phyloP scores from a whole-genome alignment of 2,888 invertebrate species.

The Erpobdella octoculata region DNA sequence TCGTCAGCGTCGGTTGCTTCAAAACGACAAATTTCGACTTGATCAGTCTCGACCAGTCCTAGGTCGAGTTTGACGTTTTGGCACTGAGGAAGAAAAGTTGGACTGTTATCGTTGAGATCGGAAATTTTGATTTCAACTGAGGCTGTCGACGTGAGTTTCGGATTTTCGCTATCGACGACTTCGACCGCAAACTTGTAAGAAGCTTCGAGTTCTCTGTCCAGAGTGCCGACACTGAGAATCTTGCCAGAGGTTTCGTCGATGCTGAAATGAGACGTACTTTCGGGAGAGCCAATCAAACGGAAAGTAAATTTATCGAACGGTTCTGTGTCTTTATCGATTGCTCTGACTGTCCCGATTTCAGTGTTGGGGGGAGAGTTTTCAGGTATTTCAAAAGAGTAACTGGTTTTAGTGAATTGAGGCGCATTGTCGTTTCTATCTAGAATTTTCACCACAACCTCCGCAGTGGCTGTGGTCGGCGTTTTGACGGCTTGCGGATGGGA shows the following conservation, averaged over 20 bases:
- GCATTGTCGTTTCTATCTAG: conserved; percentile 35
- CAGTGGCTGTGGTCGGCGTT: conserved; percentile 18
- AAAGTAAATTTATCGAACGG: neutral
- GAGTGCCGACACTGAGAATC: neutral
- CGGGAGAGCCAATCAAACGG: neutral
- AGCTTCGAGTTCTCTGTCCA: neutral
- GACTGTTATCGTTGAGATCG: conserved; percentile 14
- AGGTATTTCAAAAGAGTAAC: conserved; percentile 63
- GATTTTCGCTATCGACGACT: neutral
- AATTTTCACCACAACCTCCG: conserved; percentile 30
- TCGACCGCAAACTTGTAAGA: neutral
- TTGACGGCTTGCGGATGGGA: conserved; percentile 29
- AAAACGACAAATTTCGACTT: neutral
- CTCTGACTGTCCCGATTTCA: conserved; percentile 1
- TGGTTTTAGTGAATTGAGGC: conserved; percentile 44
- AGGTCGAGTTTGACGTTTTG: neutral
- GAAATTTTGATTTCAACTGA: neutral
- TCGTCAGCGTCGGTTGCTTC: neutral
- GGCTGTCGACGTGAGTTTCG: neutral
- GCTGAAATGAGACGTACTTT: neutral
- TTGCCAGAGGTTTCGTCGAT: conserved; percentile 7
- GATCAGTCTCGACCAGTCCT: neutral
- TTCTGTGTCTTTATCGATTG: conserved; percentile 4
- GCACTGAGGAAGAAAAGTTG: conserved; percentile 3
- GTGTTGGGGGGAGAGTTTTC: conserved; percentile 59